These are phyloP conservation scores for Emydocephalus ijimae DNA, from an alignment of 2,113 vertebrate genomes.

Conservation along the genomic window DNA sequence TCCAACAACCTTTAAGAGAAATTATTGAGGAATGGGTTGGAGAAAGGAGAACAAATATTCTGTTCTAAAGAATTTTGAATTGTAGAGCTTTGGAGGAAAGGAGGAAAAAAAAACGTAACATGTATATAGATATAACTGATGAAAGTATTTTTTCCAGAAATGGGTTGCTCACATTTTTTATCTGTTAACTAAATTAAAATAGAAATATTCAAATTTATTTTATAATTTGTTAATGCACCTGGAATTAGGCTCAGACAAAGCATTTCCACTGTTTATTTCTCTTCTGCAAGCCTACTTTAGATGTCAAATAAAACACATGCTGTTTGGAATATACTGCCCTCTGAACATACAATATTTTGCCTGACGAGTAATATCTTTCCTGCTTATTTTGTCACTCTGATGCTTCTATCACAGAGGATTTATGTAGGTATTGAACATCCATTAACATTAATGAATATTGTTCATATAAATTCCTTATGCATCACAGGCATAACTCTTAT, in stretches of 20 bases:
- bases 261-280: slow-evolving; percentile 6
- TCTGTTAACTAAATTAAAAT: slow-evolving; percentile 37
- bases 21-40: slow-evolving; percentile 54
- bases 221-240: slow-evolving; percentile 11
- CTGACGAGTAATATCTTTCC: slow-evolving; percentile 18
- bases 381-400: slow-evolving; percentile 22
- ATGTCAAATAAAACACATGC: slow-evolving; percentile 43
- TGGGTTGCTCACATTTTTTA: slow-evolving; percentile 24
- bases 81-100: slow-evolving; percentile 13
- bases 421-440: slow-evolving; percentile 1
- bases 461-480: slow-evolving; percentile 12
- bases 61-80: background rate
- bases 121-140: slow-evolving; percentile 15
- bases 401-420: slow-evolving; percentile 25
- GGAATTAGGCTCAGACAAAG: background rate
- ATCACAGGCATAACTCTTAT: slow-evolving; percentile 5
- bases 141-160: background rate
- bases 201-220: slow-evolving; percentile 16
- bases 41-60: slow-evolving; percentile 38
- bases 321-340: background rate
- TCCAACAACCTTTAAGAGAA: slow-evolving; percentile 87
- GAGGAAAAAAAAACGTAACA: slow-evolving; percentile 24
- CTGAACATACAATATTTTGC: slow-evolving; percentile 30
- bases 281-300: slow-evolving; percentile 27
- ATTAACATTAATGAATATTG: background rate